These are phyloP conservation scores for Patiria miniata DNA, from an alignment of 35 echinoderm and acorn worm species.

Conservation along the genomic window DNA sequence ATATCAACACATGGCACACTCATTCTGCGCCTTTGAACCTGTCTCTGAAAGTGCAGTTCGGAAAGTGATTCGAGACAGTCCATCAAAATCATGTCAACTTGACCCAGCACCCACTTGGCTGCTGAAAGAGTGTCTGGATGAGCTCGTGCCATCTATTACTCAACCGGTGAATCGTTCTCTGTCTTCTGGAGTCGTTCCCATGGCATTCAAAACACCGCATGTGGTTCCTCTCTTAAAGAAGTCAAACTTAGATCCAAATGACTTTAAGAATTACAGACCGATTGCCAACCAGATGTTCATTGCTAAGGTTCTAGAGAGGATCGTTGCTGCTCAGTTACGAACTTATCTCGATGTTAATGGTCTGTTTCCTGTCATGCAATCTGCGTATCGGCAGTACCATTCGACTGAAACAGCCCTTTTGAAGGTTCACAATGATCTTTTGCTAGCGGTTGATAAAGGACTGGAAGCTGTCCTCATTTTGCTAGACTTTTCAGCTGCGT, in stretches of 20 bases:
- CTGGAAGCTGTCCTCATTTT: too few relatives aligned
- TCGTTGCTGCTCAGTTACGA: too few relatives aligned
- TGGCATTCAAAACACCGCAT: slow-evolving; percentile 34
- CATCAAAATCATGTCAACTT: slow-evolving; percentile 38
- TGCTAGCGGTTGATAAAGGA: too few relatives aligned
- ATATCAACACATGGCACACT: not conserved
- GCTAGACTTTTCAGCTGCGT: too few relatives aligned
- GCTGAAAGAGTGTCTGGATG: slow-evolving; percentile 27
- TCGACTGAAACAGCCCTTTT: too few relatives aligned
- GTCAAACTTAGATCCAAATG: slow-evolving; percentile 29
- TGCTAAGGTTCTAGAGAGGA: slow-evolving; percentile 45
- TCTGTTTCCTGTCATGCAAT: too few relatives aligned
- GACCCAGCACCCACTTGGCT: slow-evolving; percentile 57
- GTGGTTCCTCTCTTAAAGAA: slow-evolving; percentile 57
- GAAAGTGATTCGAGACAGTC: not conserved
- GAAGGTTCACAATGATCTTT: too few relatives aligned
- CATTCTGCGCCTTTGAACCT: not conserved
- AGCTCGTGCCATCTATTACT: slow-evolving; percentile 38
- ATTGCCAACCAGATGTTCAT: slow-evolving; percentile 50
- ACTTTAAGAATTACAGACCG: slow-evolving; percentile 51
- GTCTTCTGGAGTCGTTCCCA: slow-evolving; percentile 28
- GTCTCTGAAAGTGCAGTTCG: slow-evolving; percentile 18
- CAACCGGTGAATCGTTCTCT: slow-evolving; percentile 31
- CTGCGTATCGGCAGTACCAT: too few relatives aligned
- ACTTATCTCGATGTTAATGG: too few relatives aligned